Conservation (phyloP, 2,113 vertebrate genomes). For the Bubo bubo region DNA sequence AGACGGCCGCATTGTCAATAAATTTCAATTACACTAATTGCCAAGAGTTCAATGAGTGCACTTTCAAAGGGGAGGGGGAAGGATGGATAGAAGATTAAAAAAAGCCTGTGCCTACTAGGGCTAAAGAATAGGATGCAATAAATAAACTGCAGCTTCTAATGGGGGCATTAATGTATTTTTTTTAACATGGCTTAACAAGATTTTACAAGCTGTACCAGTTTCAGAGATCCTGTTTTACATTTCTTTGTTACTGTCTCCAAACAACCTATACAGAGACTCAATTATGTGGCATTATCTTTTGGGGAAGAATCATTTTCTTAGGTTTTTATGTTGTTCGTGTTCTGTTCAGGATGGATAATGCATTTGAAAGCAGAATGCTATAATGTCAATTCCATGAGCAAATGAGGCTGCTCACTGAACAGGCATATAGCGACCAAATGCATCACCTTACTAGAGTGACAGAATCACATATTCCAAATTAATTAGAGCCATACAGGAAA, state of each 20-base stretch:
- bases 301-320: constrained; percentile 69
- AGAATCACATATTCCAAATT: not conserved
- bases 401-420: constrained; percentile 18
- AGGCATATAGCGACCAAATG: not conserved
- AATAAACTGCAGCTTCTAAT: constrained; percentile 83
- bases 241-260: constrained; percentile 80
- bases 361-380: constrained; percentile 57
- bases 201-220: constrained; percentile 82
- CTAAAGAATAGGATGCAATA: constrained; percentile 79
- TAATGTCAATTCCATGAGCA: constrained; percentile 22
- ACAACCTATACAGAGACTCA: constrained; percentile 77
- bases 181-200: constrained; percentile 80
- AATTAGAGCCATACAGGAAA: not conserved
- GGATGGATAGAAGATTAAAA: constrained; percentile 69
- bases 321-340: constrained; percentile 63
- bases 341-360: constrained; percentile 63
- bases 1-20: constrained; percentile 89
- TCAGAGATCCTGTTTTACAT: constrained; percentile 81
- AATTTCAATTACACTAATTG: constrained; percentile 99
- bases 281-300: constrained; percentile 76
- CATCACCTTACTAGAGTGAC: not conserved
- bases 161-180: constrained; percentile 78
- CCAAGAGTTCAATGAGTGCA: constrained; percentile 89
- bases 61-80: constrained; percentile 73
- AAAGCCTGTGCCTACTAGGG: constrained; percentile 63